Evolutionary conservation across 2,113 vertebrate species (phyloP).

Genomic region (Anhinga anhinga): DNA sequence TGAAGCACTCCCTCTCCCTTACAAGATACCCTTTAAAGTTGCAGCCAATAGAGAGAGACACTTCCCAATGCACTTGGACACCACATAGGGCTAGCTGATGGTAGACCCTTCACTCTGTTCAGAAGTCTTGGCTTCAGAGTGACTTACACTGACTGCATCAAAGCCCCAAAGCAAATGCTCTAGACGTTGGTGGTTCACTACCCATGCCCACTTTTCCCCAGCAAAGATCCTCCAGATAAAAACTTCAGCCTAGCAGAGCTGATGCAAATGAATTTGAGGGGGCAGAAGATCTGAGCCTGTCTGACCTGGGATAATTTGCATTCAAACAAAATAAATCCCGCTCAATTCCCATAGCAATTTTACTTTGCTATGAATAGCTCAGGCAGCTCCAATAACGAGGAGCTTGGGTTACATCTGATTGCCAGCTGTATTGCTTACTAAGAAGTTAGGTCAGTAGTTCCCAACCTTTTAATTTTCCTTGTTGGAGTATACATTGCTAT

Average conservation of each 20-base stretch:
- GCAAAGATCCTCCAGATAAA: not conserved
- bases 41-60: not conserved
- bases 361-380: constrained; percentile 59
- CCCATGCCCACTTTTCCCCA: not conserved
- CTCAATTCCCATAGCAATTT: constrained; percentile 62
- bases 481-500: constrained; percentile 44
- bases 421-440: constrained; percentile 62
- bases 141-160: not conserved
- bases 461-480: constrained; percentile 62
- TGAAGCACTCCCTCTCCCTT: not conserved
- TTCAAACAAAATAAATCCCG: constrained; percentile 61
- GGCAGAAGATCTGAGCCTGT: constrained; percentile 56
- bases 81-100: not conserved
- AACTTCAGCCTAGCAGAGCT: not conserved
- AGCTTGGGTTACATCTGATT: constrained; percentile 58
- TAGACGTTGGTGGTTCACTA: not conserved
- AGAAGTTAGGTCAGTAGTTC: constrained; percentile 66
- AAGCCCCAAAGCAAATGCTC: not conserved
- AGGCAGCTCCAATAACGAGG: constrained; percentile 42
- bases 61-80: not conserved
- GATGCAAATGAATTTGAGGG: constrained; percentile 41
- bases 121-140: not conserved
- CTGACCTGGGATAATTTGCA: constrained; percentile 60
- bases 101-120: not conserved
- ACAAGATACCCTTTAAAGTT: not conserved